phyloP scores from a whole-genome alignment of 1,140 invertebrate genomes.

The Diuraphis noxia region DNA sequence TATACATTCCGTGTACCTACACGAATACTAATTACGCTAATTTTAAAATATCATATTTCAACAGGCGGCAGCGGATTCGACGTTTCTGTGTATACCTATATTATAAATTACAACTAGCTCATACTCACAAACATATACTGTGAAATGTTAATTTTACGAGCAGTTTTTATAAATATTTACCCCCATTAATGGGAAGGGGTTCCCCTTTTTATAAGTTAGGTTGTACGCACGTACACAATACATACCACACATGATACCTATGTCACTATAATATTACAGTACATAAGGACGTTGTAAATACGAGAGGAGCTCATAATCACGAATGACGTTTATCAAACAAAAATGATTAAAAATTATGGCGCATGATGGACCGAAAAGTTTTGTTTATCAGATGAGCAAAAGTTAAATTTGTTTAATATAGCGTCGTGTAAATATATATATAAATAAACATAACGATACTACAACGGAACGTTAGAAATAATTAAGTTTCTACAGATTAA shows the following conservation, averaged over 20 bases:
- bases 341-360: not conserved
- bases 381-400: not conserved
- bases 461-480: not conserved
- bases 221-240: not conserved
- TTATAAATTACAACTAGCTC: not conserved
- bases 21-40: slow-evolving; percentile 19
- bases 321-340: not conserved
- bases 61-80: not conserved
- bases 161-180: not conserved
- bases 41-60: not conserved
- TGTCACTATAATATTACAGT: not conserved
- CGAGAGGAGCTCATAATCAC: not conserved
- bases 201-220: not conserved
- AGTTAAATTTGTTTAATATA: slow-evolving; percentile 29
- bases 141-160: not conserved
- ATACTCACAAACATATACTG: not conserved
- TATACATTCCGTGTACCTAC: slow-evolving; percentile 4
- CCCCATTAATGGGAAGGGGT: too few relatives aligned
- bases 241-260: not conserved
- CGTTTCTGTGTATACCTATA: not conserved
- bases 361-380: slow-evolving; percentile 4
- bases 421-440: not conserved
- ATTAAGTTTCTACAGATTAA: not conserved
- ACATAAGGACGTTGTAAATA: not conserved
- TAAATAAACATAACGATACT: not conserved